phyloP scores from a whole-genome alignment of 2,888 invertebrate species.

The Phorcus lineatus region DNA sequence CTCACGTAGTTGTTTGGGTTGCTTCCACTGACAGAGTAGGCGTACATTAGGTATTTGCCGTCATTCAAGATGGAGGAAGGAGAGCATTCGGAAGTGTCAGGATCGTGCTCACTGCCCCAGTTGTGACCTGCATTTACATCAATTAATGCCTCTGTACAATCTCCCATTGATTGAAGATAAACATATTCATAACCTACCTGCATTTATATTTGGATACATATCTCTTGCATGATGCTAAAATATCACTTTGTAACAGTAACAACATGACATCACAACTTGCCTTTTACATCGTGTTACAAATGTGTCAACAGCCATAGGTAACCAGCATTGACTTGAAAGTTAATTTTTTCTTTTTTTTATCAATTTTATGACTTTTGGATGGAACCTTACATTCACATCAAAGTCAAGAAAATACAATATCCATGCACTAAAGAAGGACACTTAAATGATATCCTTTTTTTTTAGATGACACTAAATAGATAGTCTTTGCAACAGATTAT shows the following conservation, averaged over 20 bases:
- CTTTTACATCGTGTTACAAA: neutral
- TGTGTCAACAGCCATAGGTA: neutral
- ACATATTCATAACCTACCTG: no score
- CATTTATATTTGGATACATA: no score
- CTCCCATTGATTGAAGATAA: conserved; percentile 75
- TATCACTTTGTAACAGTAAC: conserved; percentile 81
- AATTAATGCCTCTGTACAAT: neutral
- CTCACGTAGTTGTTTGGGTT: conserved; percentile 94
- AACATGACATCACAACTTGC: neutral
- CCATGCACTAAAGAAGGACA: no score
- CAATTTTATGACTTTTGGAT: no score
- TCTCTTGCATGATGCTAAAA: conserved; percentile 89
- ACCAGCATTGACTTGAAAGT: no score
- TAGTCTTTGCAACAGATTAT: no score
- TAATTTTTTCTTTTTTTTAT: neutral
- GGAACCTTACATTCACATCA: no score
- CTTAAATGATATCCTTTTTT: no score
- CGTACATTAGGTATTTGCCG: conserved; percentile 84
- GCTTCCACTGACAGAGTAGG: conserved; percentile 81
- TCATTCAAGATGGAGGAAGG: conserved; percentile 95
- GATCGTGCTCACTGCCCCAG: conserved; percentile 98
- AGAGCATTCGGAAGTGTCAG: conserved; percentile 94
- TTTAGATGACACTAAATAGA: no score
- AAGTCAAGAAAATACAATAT: no score
- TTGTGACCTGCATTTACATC: conserved; percentile 87